These are phyloP conservation scores for Anarhynchus alexandrinus DNA, from an alignment of 2,113 vertebrate species.

Conservation along the genomic window DNA sequence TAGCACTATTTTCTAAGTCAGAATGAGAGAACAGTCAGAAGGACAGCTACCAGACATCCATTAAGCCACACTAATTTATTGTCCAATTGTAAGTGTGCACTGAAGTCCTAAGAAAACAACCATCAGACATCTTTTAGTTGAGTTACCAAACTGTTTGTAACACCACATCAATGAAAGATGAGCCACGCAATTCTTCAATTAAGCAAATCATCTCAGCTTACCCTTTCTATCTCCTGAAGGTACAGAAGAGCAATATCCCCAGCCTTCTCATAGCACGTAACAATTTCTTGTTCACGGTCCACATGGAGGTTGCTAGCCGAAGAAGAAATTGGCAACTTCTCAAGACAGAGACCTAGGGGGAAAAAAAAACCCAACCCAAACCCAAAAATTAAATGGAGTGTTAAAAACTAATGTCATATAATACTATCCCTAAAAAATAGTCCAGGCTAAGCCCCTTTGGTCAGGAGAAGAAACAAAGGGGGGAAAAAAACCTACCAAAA, in stretches of 20 bases:
- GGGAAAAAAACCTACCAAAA: neutral
- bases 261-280: constrained; percentile 96
- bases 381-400: neutral
- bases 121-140: neutral
- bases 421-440: neutral
- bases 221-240: constrained; percentile 96
- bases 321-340: constrained; percentile 87
- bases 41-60: neutral
- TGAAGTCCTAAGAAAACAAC: neutral
- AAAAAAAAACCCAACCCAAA: too few species aligned
- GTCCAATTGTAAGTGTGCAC: neutral
- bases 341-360: constrained; percentile 88
- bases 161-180: neutral
- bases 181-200: neutral
- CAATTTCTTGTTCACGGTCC: constrained; percentile 89
- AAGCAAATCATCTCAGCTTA: constrained; percentile 48
- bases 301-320: constrained; percentile 80
- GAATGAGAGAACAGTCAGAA: neutral
- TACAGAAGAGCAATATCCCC: constrained; percentile 96
- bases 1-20: neutral
- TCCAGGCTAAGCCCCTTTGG: neutral
- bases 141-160: neutral
- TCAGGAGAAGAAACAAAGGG: neutral
- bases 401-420: neutral
- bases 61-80: neutral